These are phyloP conservation scores for Podarcis cretensis DNA, from an alignment of 2,113 vertebrate species.

Conservation along the genomic window DNA sequence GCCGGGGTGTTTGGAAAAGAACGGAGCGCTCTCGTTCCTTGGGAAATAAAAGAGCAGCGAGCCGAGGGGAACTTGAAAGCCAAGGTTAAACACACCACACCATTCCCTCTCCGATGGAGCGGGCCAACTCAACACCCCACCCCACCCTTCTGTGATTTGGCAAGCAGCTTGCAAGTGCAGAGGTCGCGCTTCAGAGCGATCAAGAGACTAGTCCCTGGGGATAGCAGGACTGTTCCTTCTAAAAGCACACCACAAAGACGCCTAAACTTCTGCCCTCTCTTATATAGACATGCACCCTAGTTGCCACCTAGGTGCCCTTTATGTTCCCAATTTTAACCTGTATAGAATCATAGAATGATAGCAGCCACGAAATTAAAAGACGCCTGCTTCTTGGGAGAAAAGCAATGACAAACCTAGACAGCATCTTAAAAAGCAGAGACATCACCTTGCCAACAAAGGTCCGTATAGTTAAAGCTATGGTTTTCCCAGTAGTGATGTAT, in stretches of 20 bases:
- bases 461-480: too few relatives aligned
- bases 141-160: background rate
- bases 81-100: background rate
- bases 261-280: background rate
- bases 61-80: background rate
- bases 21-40: background rate
- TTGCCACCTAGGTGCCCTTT: background rate
- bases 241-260: background rate
- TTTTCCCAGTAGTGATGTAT: too few relatives aligned
- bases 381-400: too few relatives aligned
- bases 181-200: background rate
- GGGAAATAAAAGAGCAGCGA: background rate
- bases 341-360: too few relatives aligned
- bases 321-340: too few relatives aligned
- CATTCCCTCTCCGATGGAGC: background rate
- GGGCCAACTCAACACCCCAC: background rate
- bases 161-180: background rate
- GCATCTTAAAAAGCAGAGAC: too few relatives aligned
- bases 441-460: too few relatives aligned
- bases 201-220: too few relatives aligned
- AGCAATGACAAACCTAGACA: too few relatives aligned
- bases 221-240: background rate
- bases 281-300: too few relatives aligned
- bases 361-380: too few relatives aligned
- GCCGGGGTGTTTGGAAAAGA: background rate